Base-by-base conservation (phyloP, 2,113 vertebrate genomes). In the Cynocephalus volans region DNA sequence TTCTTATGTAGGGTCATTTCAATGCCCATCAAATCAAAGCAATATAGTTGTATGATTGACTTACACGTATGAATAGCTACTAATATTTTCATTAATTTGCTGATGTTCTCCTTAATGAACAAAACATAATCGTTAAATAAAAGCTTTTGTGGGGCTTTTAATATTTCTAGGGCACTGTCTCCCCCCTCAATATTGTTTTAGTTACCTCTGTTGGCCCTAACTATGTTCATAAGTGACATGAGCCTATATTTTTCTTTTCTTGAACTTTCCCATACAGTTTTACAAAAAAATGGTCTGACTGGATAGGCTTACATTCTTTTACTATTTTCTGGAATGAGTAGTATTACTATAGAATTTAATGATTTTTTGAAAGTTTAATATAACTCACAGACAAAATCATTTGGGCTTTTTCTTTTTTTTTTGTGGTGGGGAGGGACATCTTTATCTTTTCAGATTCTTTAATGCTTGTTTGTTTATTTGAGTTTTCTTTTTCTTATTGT, bases 11-110 rank as follows among this genome's bases (percentile, higher is more conserved):
- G 64, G 4, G 31, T 64, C n/a, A 76, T 93, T 79, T 93, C 12
- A 65, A 1, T 82, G 23, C 11, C 41, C 17, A 65, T 50, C 15
- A 87, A 69, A 83, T 31, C 21, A 93, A 82, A 82, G 62, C 41
- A 91, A n/a, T 62, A 33, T 21, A 69, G 15, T 13, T 85, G 23
- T 56, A 31, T 95, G 28, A 82, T 65, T 97, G 90, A 23, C 72
- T n/a, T 90, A 60, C 2, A n/a, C 33, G 45, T 83, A 52, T 83
- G 50, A 95, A 56, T 36, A 14, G 11, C 18, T 90, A 1, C 33
- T 64, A 65, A n/a, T 60, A 81, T 85, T 73, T 96, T 83, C 14
- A 65, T 93, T 72, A 76, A 92, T 69, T 90, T 88, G 18, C 33
- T 96, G 72, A n/a, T 50, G 6, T 86, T 83, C 31, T 64, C 41